Conservation (phyloP, 2,797 vertebrate genomes). For the Xenopus petersii region DNA sequence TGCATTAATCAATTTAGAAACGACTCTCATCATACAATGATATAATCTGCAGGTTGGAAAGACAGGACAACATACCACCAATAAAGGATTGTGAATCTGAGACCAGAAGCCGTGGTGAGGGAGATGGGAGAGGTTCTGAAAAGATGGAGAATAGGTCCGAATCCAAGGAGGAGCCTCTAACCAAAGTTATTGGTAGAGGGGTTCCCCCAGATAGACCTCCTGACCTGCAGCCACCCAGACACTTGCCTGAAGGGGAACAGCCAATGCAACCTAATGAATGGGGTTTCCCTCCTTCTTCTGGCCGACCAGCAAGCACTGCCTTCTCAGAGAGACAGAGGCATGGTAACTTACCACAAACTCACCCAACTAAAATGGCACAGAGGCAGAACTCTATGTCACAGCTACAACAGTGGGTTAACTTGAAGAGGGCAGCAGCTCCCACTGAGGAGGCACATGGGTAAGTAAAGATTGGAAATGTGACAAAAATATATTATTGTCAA, state of each 20-base stretch:
- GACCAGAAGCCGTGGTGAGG: conserved; percentile 67
- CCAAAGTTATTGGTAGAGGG: conserved; percentile 70
- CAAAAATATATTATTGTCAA: too few species aligned
- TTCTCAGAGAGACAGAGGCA: conserved; percentile 70
- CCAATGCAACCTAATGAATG: conserved; percentile 74
- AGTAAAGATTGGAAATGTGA: conserved; percentile 18
- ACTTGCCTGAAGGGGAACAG: conserved; percentile 52
- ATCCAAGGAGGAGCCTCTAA: conserved; percentile 62
- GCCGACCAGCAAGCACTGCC: conserved; percentile 59
- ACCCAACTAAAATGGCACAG: conserved; percentile 84
- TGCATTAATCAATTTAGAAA: too few species aligned
- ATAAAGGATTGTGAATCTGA: conserved; percentile 64
- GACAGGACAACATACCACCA: conserved; percentile 67
- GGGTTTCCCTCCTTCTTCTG: conserved; percentile 64
- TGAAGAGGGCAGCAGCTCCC: conserved; percentile 68
- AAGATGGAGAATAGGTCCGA: conserved; percentile 59
- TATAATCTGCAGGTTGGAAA: conserved; percentile 60
- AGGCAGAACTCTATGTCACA: conserved; percentile 94
- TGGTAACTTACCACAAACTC: conserved; percentile 73
- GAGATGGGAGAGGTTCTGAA: conserved; percentile 65
- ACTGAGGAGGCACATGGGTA: conserved; percentile 86
- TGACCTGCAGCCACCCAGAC: conserved; percentile 58
- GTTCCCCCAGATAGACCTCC: conserved; percentile 59
- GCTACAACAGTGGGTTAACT: conserved; percentile 94
- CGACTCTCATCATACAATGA: neutral